Evolutionary conservation across 2,797 vertebrate genomes (phyloP), one percentile per base, ranked within the genome.

Genomic region (Myotis pilosus): DNA sequence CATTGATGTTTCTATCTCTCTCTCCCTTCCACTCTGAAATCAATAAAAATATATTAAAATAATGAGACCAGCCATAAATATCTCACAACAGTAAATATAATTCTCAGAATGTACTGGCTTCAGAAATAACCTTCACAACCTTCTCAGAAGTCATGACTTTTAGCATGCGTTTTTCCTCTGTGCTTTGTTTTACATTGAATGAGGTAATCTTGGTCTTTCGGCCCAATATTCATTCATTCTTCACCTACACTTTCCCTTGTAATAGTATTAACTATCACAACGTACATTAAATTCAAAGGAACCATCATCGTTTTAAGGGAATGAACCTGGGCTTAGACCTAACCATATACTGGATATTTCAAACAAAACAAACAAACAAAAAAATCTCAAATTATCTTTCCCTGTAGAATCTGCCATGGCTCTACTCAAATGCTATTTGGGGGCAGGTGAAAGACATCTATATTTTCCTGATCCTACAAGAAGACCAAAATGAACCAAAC

Each of bases 401-500:
- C 3, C 9, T 36, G 5, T 2, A 12, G 4, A 22, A 44, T 80
- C 19, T 69, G 3, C 1, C 28, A 6, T 23, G 13, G 4, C 6
- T 53, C 30, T 93, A 81, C 15, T 87, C 16, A 23, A 2, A 12
- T 22, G 19, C 6, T 47, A 49, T 5, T 5, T 11, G 55, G 28
- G 17, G 28, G 8, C 12, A 76, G 9, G 4, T 87, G n/a, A 92
- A 91, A 66, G 3, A 71, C 12, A 71, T n/a, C 12, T 60, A 44
- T 57, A 30, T 68, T 87, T 69, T 80, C n/a, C 23, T 84, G 8
- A 38, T 44, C 51, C 57, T 87, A 87, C 10, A 44, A 66, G 16
- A 74, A 25, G n/a, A 55, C 20, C 17, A 76, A 69, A 80, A 30
- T 66, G 28, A 95, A 51, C 23, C 6, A 87, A 92, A 44, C 60